Evolutionary conservation across 2,888 invertebrate species (phyloP).

Genomic region (Cecidostiba fungosa): DNA sequence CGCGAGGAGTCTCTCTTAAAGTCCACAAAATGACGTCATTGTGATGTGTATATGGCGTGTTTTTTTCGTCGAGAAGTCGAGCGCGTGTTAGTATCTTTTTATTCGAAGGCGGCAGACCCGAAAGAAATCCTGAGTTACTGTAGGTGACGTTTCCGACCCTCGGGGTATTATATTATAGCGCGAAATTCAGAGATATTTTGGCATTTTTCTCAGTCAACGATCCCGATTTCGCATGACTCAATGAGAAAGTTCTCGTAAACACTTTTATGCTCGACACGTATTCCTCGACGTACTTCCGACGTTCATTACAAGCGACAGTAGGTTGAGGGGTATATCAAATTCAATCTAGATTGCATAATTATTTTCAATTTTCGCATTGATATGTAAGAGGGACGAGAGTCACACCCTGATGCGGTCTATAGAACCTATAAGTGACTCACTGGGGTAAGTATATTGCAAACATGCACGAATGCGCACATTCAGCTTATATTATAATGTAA

Average conservation of each 20-base stretch:
- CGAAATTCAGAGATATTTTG: neutral
- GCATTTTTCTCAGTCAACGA: neutral
- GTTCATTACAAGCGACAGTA: neutral
- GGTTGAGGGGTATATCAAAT: neutral
- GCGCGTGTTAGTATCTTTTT: neutral
- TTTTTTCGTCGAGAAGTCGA: neutral
- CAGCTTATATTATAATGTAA: too few species aligned
- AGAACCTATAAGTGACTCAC: neutral
- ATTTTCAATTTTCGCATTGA: neutral
- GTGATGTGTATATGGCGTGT: neutral
- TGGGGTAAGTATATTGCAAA: too few species aligned
- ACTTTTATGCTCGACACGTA: neutral
- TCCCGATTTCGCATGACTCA: constrained; percentile 21
- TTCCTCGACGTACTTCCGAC: neutral
- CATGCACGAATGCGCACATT: too few species aligned
- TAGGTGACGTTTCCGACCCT: neutral
- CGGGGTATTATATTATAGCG: neutral
- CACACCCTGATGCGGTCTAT: neutral
- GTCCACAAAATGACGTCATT: neutral
- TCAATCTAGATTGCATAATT: constrained; percentile 1
- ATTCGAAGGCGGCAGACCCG: neutral
- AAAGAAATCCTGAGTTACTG: neutral
- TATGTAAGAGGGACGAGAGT: neutral
- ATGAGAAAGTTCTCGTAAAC: constrained; percentile 16
- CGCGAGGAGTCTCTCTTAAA: neutral